A percentile compares a stretch with the other conserved stretches of the same genome.
Evolutionary conservation across 2,888 invertebrate genomes (phyloP).

Genomic region (Metallyticus violacea): DNA sequence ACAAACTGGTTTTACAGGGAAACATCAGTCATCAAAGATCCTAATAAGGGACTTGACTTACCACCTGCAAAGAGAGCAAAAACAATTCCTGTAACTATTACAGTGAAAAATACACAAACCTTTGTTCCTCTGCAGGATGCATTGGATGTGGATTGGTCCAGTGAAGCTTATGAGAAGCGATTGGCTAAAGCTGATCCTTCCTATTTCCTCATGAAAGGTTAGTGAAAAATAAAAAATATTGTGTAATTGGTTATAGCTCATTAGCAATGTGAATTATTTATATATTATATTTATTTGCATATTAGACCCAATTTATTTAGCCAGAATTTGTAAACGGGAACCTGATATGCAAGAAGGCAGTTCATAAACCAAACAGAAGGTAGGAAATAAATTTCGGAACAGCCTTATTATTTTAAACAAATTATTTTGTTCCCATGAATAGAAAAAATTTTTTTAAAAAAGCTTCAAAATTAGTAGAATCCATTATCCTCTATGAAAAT

Average conservation of each 20-base stretch:
- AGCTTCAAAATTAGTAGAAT: too few species aligned
- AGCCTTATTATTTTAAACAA: too few species aligned
- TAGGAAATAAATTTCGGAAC: too few species aligned
- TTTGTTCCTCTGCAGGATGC: slow-evolving; percentile 68
- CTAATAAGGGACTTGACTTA: not conserved
- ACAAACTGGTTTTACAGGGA: not conserved
- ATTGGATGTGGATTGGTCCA: slow-evolving; percentile 62
- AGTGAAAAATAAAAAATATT: not conserved
- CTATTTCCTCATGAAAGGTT: slow-evolving; percentile 69
- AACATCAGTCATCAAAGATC: not conserved
- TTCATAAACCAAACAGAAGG: too few species aligned
- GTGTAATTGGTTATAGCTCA: too few species aligned
- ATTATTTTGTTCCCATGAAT: too few species aligned
- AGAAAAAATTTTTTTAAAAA: too few species aligned
- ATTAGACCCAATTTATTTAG: not conserved
- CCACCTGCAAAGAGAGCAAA: slow-evolving; percentile 42
- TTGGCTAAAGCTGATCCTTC: slow-evolving; percentile 67
- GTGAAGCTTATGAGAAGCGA: slow-evolving; percentile 57
- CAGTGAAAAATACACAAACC: slow-evolving; percentile 61
- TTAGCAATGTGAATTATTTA: too few species aligned
- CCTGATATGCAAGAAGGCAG: too few species aligned
- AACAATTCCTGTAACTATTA: slow-evolving; percentile 58
- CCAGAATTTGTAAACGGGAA: too few species aligned
- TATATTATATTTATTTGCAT: not conserved
- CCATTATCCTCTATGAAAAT: too few species aligned